These are phyloP conservation scores for Globicephala melas DNA, from an alignment of 2,113 vertebrate species.

Conservation along the genomic window DNA sequence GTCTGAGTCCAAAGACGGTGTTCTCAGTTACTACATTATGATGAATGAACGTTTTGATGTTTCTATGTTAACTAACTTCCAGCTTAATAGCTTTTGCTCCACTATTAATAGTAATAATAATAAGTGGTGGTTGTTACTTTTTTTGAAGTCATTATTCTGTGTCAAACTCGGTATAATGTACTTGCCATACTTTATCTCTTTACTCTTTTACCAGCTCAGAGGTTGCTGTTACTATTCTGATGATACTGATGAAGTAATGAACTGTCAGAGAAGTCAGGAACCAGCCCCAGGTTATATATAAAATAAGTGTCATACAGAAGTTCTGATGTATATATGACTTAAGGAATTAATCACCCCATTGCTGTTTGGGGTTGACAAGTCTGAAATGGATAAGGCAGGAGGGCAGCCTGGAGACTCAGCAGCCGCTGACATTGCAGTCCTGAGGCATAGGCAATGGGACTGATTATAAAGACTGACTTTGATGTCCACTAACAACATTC, in stretches of 20 bases:
- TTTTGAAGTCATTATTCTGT: background rate
- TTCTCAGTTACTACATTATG: background rate
- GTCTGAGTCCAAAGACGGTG: background rate
- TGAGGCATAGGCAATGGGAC: background rate
- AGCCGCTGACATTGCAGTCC: background rate
- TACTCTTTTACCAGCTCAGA: background rate
- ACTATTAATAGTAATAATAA: background rate
- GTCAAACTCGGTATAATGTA: background rate
- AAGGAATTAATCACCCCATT: background rate
- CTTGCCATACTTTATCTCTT: background rate
- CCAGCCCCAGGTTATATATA: background rate
- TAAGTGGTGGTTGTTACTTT: background rate
- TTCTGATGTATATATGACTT: background rate
- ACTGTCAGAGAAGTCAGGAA: background rate
- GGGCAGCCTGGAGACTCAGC: background rate
- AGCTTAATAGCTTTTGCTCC: background rate
- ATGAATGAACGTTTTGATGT: background rate
- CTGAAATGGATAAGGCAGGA: background rate
- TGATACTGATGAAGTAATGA: background rate
- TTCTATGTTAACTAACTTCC: background rate
- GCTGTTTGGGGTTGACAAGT: background rate
- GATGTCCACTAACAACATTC: background rate
- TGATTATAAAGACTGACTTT: background rate
- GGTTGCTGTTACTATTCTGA: background rate
- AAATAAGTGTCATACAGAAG: background rate